Conservation (phyloP, 1,140 invertebrate species). For the Calephelis nemesis region DNA sequence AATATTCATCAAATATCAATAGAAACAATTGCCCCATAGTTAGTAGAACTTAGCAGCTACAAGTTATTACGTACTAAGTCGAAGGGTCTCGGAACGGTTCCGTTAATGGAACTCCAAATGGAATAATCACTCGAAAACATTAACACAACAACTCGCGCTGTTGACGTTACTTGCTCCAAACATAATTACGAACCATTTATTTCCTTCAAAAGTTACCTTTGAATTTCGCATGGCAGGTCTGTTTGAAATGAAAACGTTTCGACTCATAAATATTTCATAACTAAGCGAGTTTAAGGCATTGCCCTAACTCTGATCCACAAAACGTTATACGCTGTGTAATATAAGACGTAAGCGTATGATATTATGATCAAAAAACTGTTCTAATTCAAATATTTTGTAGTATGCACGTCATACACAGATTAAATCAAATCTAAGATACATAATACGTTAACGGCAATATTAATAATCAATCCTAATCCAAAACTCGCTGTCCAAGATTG, state of each 20-base stretch:
- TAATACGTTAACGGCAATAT: no score
- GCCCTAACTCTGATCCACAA: constrained; percentile 29
- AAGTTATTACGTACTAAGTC: neutral
- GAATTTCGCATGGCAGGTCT: constrained; percentile 40
- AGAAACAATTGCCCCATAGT: no score
- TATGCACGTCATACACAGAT: no score
- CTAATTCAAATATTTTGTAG: no score
- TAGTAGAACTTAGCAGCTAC: no score
- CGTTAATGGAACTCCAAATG: constrained; percentile 21
- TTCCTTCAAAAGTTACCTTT: constrained; percentile 45
- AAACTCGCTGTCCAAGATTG: no score
- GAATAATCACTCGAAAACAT: constrained; percentile 31
- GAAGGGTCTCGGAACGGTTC: neutral
- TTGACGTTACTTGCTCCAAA: constrained; percentile 32
- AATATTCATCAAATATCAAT: no score
- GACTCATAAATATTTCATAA: constrained; percentile 65
- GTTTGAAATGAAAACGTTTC: constrained; percentile 51
- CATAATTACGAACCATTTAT: constrained; percentile 50
- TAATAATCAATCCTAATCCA: no score
- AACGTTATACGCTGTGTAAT: constrained; percentile 33
- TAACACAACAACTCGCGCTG: constrained; percentile 29
- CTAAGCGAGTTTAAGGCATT: constrained; percentile 42
- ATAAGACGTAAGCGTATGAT: constrained; percentile 29
- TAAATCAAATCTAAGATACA: no score
- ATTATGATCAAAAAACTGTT: neutral